Evolutionary conservation across 2,797 vertebrate species (phyloP), one percentile per base, ranked within the genome.

Genomic region (Cottoperca gobio): DNA sequence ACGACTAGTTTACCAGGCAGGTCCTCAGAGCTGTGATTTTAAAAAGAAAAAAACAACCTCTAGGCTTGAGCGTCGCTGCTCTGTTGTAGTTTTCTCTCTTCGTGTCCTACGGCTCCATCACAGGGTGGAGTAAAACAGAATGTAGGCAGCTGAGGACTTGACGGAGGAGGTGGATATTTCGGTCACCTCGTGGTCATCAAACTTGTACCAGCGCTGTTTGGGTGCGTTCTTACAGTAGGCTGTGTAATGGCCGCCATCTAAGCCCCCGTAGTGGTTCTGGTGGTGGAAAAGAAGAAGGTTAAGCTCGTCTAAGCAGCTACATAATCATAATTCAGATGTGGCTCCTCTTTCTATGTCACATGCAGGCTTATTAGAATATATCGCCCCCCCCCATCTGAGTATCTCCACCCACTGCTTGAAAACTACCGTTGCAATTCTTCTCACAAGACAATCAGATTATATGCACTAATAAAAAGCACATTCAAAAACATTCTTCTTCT

Each of bases 221-320:
- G 76, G 16, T 37, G 85, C 88, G 2, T 97, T 99, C 94, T 96
- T 98, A 92, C 97, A 99, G 88, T 98, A 99, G 58, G 97, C 98
- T 0, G 97, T 99, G 86, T 99, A 99, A 86, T 99, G 98, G 42
- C 98, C 98, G 0, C 98, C 98, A 2, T 99, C 98, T 88, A 99
- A 83, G 24, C 97, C 97, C 0, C 98, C 98, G 0, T 99, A 99
- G 88, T 99, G 98, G 87, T 99, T 99, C 98, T 99, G 91, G 46
- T 9, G 2, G 73, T 2, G 16, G 37, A 73, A 52, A 75, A 48
- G 50, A 71, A 64, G 52, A 46, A 3, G 2, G 54, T 67, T 55
- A n/a, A 42, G 14, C 4, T 53, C 0, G 1, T 28, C 26, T 31
- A 0, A 50, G 48, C 21, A 14, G 43, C 1, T n/a, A 8, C 1